Percentiles rank a stretch among this genome's conserved stretches.
Evolutionary conservation across 2,888 invertebrate genomes (phyloP).

Genomic region (Ypsolopha sequella): DNA sequence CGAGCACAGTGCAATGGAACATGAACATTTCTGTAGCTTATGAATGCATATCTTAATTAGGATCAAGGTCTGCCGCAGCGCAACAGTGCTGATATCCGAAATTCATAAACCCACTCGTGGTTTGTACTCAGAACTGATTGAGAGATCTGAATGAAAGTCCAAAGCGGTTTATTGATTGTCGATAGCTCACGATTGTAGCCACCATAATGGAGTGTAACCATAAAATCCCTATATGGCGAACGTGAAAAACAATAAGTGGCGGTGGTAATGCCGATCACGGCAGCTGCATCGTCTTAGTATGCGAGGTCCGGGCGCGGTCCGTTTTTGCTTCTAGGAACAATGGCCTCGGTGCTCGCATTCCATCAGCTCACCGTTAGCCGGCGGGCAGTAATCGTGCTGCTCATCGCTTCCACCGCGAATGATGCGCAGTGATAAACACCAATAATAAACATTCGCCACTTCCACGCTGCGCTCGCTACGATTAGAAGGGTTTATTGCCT

Average conservation of each 20-base stretch:
- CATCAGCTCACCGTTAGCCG: conserved; percentile 48
- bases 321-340: conserved; percentile 57
- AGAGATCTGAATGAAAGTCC: too few species aligned
- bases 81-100: too few species aligned
- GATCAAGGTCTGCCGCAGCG: neutral
- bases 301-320: conserved; percentile 21
- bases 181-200: too few species aligned
- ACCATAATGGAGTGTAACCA: too few species aligned
- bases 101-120: too few species aligned
- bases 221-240: too few species aligned
- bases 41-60: conserved; percentile 1
- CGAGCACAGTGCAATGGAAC: conserved; percentile 13
- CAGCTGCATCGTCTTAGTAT: conserved; percentile 1
- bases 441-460: conserved; percentile 20
- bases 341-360: conserved; percentile 50
- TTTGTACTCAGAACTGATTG: too few species aligned
- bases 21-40: conserved; percentile 5
- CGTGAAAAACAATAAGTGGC: too few species aligned
- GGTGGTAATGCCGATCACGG: neutral
- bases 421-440: conserved; percentile 11
- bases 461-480: conserved; percentile 13
- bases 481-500: neutral
- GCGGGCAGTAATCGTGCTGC: conserved; percentile 32
- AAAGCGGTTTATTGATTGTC: too few species aligned
- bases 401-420: neutral